Conservation (phyloP, 2,113 vertebrate genomes). For the Piprites chloris region DNA sequence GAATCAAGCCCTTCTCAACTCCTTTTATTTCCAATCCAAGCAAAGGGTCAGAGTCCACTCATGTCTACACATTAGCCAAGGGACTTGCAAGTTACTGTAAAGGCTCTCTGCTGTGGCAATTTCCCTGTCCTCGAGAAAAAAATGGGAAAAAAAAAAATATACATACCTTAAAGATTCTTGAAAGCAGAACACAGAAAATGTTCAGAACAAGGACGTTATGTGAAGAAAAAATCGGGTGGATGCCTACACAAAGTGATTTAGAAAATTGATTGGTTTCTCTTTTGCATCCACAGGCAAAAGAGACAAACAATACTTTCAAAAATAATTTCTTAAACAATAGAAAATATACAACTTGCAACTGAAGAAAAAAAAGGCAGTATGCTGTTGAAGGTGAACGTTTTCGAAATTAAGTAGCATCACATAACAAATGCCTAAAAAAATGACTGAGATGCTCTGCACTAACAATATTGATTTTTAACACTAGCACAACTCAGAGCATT, state of each 20-base stretch:
- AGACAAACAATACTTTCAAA: not conserved
- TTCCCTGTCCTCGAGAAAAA: not conserved
- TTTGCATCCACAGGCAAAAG: not conserved
- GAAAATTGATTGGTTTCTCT: not conserved
- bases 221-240: not conserved
- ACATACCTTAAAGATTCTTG: not conserved
- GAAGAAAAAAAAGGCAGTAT: not conserved
- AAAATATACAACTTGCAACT: not conserved
- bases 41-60: not conserved
- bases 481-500: not conserved
- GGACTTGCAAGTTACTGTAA: not conserved
- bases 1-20: not conserved
- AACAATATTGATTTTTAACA: not conserved
- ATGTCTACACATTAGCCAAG: no score
- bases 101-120: not conserved
- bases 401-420: not conserved
- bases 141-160: rapidly evolving
- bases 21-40: not conserved
- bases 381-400: not conserved
- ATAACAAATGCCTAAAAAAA: not conserved
- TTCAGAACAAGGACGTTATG: not conserved
- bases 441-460: not conserved
- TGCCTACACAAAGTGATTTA: not conserved
- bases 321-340: not conserved
- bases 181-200: not conserved